These are phyloP conservation scores for Tetanocera ferruginea DNA, from an alignment of 2,888 invertebrate genomes.

Conservation along the genomic window DNA sequence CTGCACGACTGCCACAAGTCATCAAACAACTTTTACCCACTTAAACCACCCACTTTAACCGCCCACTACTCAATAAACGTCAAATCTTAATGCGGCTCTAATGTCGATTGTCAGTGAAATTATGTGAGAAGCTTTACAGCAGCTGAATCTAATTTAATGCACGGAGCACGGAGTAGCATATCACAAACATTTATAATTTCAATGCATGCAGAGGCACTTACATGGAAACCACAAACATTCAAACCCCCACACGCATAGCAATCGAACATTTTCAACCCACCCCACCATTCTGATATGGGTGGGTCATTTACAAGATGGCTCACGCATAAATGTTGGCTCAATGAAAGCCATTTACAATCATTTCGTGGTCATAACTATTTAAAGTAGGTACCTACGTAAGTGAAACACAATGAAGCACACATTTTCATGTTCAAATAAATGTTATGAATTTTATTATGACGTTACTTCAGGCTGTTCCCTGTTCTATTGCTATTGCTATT, in stretches of 20 bases:
- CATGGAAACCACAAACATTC: neutral
- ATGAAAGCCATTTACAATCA: neutral
- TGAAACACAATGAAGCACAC: neutral
- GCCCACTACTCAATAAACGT: slow-evolving; percentile 34
- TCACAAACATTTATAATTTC: neutral
- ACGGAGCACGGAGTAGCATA: neutral
- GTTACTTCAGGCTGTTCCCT: neutral
- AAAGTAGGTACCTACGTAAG: neutral
- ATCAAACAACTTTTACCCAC: neutral
- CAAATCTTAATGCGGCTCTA: slow-evolving; percentile 37
- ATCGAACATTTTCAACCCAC: too few relatives aligned
- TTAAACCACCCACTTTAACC: neutral
- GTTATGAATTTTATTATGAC: slow-evolving; percentile 26
- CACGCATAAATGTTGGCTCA: neutral
- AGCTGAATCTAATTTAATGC: neutral
- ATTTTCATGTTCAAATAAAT: slow-evolving; percentile 30
- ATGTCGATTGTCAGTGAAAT: slow-evolving; percentile 34
- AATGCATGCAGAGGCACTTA: neutral
- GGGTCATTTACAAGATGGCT: neutral
- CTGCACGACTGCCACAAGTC: neutral
- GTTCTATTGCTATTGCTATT: too few relatives aligned
- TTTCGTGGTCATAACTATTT: slow-evolving; percentile 13
- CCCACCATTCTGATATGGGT: neutral
- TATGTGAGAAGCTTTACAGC: neutral
- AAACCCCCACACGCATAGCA: neutral